phyloP scores from a whole-genome alignment of 2,113 vertebrate species.

The Dicrurus megarhynchus region DNA sequence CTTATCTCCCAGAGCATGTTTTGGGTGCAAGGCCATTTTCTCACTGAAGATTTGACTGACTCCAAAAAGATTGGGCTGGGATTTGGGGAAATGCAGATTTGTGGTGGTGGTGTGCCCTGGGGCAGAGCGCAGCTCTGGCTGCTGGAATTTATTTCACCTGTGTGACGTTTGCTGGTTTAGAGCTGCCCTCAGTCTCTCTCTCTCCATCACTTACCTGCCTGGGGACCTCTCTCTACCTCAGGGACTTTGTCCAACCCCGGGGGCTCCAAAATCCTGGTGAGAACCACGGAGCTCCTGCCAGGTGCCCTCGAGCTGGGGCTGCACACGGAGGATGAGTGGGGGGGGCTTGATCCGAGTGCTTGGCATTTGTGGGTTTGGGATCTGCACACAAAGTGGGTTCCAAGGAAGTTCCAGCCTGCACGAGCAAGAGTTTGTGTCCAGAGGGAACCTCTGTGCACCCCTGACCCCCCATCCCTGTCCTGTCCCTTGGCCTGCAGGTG shows the following conservation, averaged over 20 bases:
- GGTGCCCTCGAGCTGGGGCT: background rate
- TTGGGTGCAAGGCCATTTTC: background rate
- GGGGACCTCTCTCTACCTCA: background rate
- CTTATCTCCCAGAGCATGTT: background rate
- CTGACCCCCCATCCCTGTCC: background rate
- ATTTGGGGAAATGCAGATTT: background rate
- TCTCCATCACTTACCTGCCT: background rate
- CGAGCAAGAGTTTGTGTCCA: background rate
- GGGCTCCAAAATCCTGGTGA: background rate
- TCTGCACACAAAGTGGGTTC: background rate
- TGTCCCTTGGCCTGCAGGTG: conserved; percentile 44
- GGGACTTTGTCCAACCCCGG: background rate
- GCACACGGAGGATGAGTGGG: background rate
- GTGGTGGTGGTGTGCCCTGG: background rate
- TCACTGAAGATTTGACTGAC: background rate
- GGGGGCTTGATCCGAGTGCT: background rate
- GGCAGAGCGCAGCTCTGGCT: background rate
- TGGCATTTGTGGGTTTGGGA: background rate
- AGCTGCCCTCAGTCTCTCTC: background rate
- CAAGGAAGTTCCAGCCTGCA: fast-evolving
- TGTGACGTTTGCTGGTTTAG: background rate
- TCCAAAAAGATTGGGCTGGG: background rate
- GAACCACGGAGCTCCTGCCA: background rate
- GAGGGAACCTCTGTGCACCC: background rate
- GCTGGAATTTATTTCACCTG: background rate